Base-by-base conservation (phyloP, 2,113 vertebrate species). In the Pterophyllum scalare region DNA sequence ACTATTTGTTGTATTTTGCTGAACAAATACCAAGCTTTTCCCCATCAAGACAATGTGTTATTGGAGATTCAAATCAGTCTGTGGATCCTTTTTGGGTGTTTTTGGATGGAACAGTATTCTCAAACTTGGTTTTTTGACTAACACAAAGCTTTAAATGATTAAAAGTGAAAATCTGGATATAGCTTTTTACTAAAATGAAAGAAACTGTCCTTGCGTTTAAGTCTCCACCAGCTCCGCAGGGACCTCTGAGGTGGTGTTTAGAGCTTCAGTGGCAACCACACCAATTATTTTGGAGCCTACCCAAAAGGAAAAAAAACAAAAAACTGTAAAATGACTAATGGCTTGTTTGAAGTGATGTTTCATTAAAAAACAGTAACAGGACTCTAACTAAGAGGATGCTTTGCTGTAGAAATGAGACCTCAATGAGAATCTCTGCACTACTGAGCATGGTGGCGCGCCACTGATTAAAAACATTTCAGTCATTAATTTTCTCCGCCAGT, bases 1-100 rank as follows among this genome's bases (percentile, higher is more conserved):
- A 79, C 64, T 77, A 74, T 86, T 87, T 87, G 67, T 86, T 80
- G 88, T 80, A 56, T 40, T 75, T 83, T 81, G 40, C 56, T 85
- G 43, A 75, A 46, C 64, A 87, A 84, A 91, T 31, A 61, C 28
- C 14, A 38, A 38, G 64, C 64, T 74, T 70, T 62, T 78, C 46
- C 52, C 10, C 40, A 33, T 62, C 49, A 65, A 56, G 28, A 54
- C 56, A 46, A 22, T n/a, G 33, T 72, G 33, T 72, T 28, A 59
- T 64, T 86, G 81, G 40, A 49, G 64, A 84, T 81, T 82, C 74
- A 81, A 76, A 81, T 87, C 62, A 59, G 31, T 77, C 54, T 77
- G 56, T 75, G 56, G 20, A 57, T 81, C 79, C 79, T 61, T 77
- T 84, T 59, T 49, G 22, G 75, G 58, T 52, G 64, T 26, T 78